Percentiles rank a stretch among this genome's conserved stretches.
Conservation (phyloP, 2,797 vertebrate genomes). For the Chrosomus eos region DNA sequence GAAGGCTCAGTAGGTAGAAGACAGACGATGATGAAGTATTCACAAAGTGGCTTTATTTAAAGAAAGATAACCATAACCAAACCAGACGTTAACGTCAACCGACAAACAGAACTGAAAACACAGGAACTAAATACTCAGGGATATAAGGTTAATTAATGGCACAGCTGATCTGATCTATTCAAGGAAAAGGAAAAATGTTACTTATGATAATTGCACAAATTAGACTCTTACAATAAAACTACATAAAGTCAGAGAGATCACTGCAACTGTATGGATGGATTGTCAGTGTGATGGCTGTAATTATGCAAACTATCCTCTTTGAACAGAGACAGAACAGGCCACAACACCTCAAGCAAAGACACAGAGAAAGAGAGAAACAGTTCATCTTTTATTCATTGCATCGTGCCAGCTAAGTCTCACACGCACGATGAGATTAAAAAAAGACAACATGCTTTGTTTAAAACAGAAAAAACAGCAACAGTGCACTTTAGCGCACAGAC, state of each 20-base stretch:
- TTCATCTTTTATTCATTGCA: constrained; percentile 51
- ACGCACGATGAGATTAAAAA: constrained; percentile 4
- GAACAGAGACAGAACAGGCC: constrained; percentile 26
- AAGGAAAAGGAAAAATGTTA: constrained; percentile 12
- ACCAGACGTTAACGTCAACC: too few relatives aligned
- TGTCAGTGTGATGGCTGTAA: constrained; percentile 31
- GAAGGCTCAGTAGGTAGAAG: too few relatives aligned
- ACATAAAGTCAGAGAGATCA: constrained; percentile 16
- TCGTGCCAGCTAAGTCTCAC: constrained; percentile 6
- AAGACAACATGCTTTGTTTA: neutral
- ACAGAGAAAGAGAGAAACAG: constrained; percentile 40
- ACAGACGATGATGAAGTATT: too few relatives aligned
- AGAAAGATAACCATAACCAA: too few relatives aligned
- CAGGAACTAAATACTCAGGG: too few relatives aligned
- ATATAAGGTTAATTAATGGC: too few relatives aligned
- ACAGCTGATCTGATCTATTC: neutral
- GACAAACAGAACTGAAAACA: too few relatives aligned
- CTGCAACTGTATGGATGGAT: neutral
- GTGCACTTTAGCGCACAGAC: neutral
- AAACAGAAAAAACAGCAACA: neutral
- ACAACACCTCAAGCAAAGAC: constrained; percentile 38
- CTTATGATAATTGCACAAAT: neutral
- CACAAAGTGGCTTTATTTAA: too few relatives aligned
- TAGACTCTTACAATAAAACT: constrained; percentile 9
- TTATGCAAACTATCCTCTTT: constrained; percentile 49